Conservation (phyloP, 2,797 vertebrate species). For the Numenius phaeopus region DNA sequence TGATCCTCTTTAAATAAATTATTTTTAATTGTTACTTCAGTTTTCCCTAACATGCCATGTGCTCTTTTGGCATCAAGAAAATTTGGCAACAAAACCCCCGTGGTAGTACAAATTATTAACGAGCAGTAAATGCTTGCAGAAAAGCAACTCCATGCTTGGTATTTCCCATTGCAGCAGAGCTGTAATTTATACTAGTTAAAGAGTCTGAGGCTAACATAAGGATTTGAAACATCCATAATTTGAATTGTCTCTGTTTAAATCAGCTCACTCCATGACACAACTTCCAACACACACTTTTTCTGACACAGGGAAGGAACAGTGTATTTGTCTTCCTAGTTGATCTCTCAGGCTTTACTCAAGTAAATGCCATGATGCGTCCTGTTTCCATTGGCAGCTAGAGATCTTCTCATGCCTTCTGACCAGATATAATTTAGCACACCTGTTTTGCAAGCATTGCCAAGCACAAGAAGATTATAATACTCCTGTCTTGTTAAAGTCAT, state of each 20-base stretch:
- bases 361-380: accelerated
- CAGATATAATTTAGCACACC: background rate
- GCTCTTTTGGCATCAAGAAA: background rate
- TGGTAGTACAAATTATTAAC: background rate
- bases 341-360: background rate
- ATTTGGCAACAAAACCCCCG: background rate
- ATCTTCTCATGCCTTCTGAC: background rate
- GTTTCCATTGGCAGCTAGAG: background rate
- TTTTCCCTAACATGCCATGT: background rate
- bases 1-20: background rate
- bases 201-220: background rate
- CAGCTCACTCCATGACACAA: background rate
- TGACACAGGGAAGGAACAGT: background rate
- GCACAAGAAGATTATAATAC: background rate
- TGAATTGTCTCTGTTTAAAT: background rate
- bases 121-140: background rate
- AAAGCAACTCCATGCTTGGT: background rate
- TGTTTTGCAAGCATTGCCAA: background rate
- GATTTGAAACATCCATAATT: background rate
- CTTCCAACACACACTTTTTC: background rate
- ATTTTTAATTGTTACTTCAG: background rate
- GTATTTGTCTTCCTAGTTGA: background rate
- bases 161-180: background rate
- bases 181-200: background rate
- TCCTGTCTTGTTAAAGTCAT: background rate